Percentiles rank a stretch among this genome's conserved stretches.
Conservation (phyloP, 2,888 invertebrate species). For the Aspidiotus destructor region DNA sequence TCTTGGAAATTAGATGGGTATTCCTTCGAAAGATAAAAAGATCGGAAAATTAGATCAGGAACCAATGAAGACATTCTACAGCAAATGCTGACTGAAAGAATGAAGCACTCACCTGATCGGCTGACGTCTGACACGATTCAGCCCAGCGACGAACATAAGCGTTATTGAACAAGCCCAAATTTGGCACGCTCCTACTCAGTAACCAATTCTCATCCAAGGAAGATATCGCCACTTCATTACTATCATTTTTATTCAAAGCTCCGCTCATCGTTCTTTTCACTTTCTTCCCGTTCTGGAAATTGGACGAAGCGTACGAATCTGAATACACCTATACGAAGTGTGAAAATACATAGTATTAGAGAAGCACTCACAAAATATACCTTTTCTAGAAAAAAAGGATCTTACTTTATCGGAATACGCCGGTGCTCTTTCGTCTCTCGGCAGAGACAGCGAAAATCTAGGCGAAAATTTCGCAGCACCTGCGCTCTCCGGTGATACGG, state of each 20-base stretch:
- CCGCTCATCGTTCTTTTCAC: conserved; percentile 61
- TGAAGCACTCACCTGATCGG: conserved; percentile 34
- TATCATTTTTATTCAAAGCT: conserved; percentile 39
- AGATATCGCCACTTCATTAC: conserved; percentile 40
- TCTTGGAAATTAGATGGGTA: conserved; percentile 38
- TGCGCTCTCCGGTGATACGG: conserved; percentile 39
- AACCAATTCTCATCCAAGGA: conserved; percentile 63
- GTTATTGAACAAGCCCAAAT: conserved; percentile 51
- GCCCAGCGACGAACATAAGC: conserved; percentile 33
- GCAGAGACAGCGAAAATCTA: conserved; percentile 62
- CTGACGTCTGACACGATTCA: conserved; percentile 33
- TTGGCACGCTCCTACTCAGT: conserved; percentile 67
- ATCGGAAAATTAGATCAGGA: background rate
- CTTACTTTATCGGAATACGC: conserved; percentile 39
- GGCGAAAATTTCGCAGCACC: conserved; percentile 44
- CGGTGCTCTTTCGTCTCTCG: conserved; percentile 51
- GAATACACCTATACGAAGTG: conserved; percentile 1
- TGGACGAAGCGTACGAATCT: conserved; percentile 47
- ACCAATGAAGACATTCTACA: no score
- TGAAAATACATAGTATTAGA: background rate
- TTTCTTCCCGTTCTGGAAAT: conserved; percentile 54
- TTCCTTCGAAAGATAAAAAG: no score
- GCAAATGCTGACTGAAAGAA: no score
- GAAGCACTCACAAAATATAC: background rate
- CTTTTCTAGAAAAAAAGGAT: background rate